Evolutionary conservation across 2,888 invertebrate species (phyloP).

Genomic region (Homarus gammarus): DNA sequence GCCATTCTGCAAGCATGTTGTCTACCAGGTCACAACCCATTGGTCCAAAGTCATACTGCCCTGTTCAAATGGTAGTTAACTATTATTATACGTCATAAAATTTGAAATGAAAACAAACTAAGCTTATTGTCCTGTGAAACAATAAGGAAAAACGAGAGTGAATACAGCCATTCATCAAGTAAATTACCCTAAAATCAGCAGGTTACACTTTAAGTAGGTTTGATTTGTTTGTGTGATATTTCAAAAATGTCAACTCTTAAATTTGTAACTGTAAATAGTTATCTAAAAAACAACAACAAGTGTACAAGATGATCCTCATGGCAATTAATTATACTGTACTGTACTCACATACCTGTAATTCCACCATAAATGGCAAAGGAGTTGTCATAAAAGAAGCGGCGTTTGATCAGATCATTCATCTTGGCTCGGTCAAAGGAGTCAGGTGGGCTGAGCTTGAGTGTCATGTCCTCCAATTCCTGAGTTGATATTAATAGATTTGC

Average conservation of each 20-base stretch:
- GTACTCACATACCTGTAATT: slow-evolving; percentile 78
- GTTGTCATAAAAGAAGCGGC: slow-evolving; percentile 98
- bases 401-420: slow-evolving; percentile 97
- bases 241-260: too few relatives aligned
- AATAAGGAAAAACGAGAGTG: too few relatives aligned
- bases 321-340: too few relatives aligned
- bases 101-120: not conserved
- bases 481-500: not conserved
- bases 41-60: slow-evolving; percentile 99
- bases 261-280: too few relatives aligned
- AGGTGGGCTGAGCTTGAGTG: slow-evolving; percentile 88
- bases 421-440: slow-evolving; percentile 90
- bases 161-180: too few relatives aligned
- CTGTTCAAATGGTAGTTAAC: too few relatives aligned
- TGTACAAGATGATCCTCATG: too few relatives aligned
- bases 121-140: too few relatives aligned
- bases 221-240: too few relatives aligned
- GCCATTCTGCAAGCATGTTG: slow-evolving; percentile 95
- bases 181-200: too few relatives aligned
- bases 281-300: too few relatives aligned
- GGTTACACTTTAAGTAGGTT: too few relatives aligned
- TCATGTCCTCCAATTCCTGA: slow-evolving; percentile 89
- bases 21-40: slow-evolving; percentile 99
- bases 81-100: not conserved
- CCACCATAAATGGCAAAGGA: slow-evolving; percentile 99